Conservation (phyloP, 2,113 vertebrate species). For the Thalassarche chlororhynchos region DNA sequence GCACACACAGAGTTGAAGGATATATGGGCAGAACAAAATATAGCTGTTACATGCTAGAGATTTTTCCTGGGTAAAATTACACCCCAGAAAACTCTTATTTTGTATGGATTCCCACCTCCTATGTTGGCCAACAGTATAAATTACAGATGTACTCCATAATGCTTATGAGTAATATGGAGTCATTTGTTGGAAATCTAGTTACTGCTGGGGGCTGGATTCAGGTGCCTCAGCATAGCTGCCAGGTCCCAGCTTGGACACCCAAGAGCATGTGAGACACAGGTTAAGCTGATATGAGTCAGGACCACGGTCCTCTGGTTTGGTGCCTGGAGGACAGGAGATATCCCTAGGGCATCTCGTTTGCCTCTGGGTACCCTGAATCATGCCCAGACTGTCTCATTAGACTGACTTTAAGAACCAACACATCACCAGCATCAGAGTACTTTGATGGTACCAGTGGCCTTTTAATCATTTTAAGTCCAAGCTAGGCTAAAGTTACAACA, state of each 20-base stretch:
- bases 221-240: background rate
- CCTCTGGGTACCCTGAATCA: background rate
- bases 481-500: background rate
- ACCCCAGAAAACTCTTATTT: background rate
- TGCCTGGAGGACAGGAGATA: background rate
- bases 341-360: background rate
- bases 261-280: background rate
- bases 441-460: background rate
- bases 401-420: background rate
- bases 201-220: background rate
- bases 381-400: background rate
- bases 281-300: background rate
- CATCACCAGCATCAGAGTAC: background rate
- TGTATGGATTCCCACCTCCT: background rate
- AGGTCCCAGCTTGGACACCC: background rate
- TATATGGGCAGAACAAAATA: background rate
- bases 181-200: background rate
- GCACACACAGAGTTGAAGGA: background rate
- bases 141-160: accelerated
- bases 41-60: background rate
- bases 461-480: background rate
- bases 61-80: background rate
- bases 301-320: accelerated
- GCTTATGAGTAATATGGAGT: accelerated
- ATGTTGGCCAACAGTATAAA: background rate